Evolutionary conservation across 1,140 invertebrate genomes (phyloP), one percentile per base, ranked within the genome.

Genomic region (Saccostrea cuccullata): DNA sequence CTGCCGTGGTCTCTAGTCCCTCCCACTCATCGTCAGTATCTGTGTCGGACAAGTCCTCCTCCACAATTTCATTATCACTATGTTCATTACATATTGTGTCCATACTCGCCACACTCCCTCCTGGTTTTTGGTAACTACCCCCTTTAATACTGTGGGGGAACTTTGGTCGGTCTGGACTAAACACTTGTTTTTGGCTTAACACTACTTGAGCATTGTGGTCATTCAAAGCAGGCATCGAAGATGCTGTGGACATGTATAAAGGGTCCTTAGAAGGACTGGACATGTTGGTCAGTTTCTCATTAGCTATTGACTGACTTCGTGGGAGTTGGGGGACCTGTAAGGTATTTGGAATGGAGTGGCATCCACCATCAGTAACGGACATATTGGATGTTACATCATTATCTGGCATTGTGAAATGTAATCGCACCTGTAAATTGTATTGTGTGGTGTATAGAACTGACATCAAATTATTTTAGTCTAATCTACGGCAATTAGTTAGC

Each of bases 11-110:
- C 55, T 91, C 89, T 85, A 88, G 86, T 13, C 91, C 91, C 36
- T 89, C 89, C 91, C 91, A 91, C 47, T 91, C 91, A 87, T 91
- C 88, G 58, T 91, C 91, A 11, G 89, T 91, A n/a, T 91, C 91
- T 5, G 86, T 90, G 84, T 91, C 91, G 0, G 91, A 91, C 55
- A 91, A 86, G 73, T 90, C 86, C 56, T 90, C 89, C 15, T 91
- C 91, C 20, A 85, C 55, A 55, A 73, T 84, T 60, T 91, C 89
- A 82, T 86, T 91, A 55, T 91, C 91, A 84, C 87, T 89, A 26
- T 73, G 58, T 26, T 89, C 88, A 55, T 47, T 84, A n/a, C 67
- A 84, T 17, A 89, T 70, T 23, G 58, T 64, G 55, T 89, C 88
- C 55, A 55, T 87, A 70, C 88, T 89, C 4, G 70, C 23, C 20